Percentiles rank a stretch among this genome's conserved stretches.
Conservation (phyloP, 2,113 vertebrate genomes). For the Cyphomyrus plagiostoma region DNA sequence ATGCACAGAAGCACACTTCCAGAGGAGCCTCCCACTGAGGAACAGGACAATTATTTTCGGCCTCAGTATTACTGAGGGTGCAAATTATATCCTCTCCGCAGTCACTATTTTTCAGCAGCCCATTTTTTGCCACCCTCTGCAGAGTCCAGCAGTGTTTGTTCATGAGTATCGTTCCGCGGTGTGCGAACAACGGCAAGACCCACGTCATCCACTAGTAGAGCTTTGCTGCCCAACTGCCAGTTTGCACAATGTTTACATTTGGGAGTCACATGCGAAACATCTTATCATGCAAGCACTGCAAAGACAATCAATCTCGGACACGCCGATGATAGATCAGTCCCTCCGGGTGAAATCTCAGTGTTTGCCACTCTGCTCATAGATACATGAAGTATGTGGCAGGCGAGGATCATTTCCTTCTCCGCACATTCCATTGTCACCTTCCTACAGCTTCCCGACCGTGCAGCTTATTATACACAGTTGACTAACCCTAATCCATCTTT, state of each 20-base stretch:
- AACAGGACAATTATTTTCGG: not conserved
- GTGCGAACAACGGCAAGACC: not conserved
- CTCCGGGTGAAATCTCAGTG: not conserved
- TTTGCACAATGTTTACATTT: slow-evolving; percentile 20
- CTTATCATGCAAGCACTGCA: slow-evolving; percentile 3
- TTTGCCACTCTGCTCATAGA: not conserved
- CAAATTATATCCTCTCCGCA: not conserved
- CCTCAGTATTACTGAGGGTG: no score
- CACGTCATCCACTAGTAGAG: not conserved
- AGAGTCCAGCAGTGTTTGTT: not conserved
- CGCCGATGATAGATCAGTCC: not conserved
- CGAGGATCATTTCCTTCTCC: not conserved
- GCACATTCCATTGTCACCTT: not conserved
- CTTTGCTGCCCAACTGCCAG: not conserved
- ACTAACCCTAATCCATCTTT: not conserved
- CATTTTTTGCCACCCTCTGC: not conserved
- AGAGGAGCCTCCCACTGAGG: not conserved
- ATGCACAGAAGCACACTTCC: not conserved
- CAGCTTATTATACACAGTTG: not conserved
- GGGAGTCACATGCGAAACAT: not conserved
- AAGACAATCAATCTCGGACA: slow-evolving; percentile 8
- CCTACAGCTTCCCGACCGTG: not conserved
- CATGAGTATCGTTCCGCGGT: not conserved
- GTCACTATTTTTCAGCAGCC: not conserved
- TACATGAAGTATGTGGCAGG: not conserved